Percentiles rank a stretch among this genome's conserved stretches.
Evolutionary conservation across 2,797 vertebrate species (phyloP).

Genomic region (Chromobotia macracanthus): DNA sequence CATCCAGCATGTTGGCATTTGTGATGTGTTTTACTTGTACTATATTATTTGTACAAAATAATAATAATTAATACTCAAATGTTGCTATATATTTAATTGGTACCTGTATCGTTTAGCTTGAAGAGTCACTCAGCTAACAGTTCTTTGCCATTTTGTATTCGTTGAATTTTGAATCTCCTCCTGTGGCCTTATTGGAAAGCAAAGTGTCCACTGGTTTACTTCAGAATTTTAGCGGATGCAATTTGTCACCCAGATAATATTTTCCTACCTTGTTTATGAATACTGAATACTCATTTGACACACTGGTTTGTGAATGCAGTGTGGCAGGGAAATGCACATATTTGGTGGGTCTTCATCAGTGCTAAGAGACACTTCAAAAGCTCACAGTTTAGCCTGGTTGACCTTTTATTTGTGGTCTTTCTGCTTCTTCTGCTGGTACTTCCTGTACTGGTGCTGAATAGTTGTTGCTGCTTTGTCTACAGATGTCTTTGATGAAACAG

Average conservation of each 20-base stretch:
- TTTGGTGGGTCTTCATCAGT: neutral
- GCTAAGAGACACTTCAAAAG: neutral
- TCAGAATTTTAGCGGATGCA: too few species aligned
- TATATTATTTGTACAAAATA: neutral
- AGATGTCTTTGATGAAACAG: conserved; percentile 64
- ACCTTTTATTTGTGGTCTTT: conserved; percentile 68
- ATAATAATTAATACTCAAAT: too few species aligned
- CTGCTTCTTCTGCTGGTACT: conserved; percentile 85
- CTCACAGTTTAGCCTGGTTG: neutral
- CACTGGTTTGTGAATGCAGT: neutral
- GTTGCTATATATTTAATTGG: too few species aligned
- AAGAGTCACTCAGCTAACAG: too few species aligned
- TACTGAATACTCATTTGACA: neutral
- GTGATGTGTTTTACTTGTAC: neutral
- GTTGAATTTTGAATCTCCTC: too few species aligned
- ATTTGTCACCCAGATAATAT: too few species aligned
- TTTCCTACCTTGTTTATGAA: neutral
- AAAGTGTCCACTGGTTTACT: too few species aligned
- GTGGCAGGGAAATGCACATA: neutral
- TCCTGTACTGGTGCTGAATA: conserved; percentile 84
- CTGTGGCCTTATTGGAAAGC: too few species aligned
- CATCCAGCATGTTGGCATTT: neutral
- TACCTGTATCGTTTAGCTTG: too few species aligned
- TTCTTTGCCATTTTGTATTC: too few species aligned
- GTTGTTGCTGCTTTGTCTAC: conserved; percentile 77